Base-by-base conservation (phyloP, 2,797 vertebrate genomes). In the Pseudopleuronectes americanus region DNA sequence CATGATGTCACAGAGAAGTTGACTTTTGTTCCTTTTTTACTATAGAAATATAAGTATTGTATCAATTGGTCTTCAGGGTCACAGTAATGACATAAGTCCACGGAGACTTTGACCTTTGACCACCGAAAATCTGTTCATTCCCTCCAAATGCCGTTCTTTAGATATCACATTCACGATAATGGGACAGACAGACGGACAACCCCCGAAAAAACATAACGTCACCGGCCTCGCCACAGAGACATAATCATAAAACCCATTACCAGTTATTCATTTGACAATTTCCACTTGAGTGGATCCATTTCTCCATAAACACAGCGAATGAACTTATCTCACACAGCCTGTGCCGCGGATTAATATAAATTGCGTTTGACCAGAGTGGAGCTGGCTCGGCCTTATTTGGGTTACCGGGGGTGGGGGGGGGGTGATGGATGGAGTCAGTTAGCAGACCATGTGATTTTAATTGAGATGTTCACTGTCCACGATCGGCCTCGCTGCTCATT, bases 391-490 rank as follows among this genome's bases (percentile, higher is more conserved):
- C 62, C 45, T 49, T 76, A 57, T 84, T 71, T 73, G 60, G 61
- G 47, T 75, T 80, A 81, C 74, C 75, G 38, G 57, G 28, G 28
- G 28, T 1, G 28, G 68, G 22, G 82, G 38, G 58, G 57, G 65
- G 31, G 62, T 87, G 83, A 90, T 88, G 12, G 72, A 90, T 89
- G 71, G 74, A 79, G 68, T 86, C 80, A 28, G 75, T 88, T 80
- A 89, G 66, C 55, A 57, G 77, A 80, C 77, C 77, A 48, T 75
- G 61, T 48, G 67, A 69, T 86, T 90, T 87, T 87, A 92, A 90
- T 90, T 86, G 89, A 83, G 83, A 69, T 74, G 80, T 84, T 86
- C 77, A 72, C 84, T 78, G 84, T 87, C 69, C 74, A 53, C 64
- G 79, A 88, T 88, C 68, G 58, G 63, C 57, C 61, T 59, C 69